Conservation (phyloP, 2,797 vertebrate genomes). For the Coilia nasus region DNA sequence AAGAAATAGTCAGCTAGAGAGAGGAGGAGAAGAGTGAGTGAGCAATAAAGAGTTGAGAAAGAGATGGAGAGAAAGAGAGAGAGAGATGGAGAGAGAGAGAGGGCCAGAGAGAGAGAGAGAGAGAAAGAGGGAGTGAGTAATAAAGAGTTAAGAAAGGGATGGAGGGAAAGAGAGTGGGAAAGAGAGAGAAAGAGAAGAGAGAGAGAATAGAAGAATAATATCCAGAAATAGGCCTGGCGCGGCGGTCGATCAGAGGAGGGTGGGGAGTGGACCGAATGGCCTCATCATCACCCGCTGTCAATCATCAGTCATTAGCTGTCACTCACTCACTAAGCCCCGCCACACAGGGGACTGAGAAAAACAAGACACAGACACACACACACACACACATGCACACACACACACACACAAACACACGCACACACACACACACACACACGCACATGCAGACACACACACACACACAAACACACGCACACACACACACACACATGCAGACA, state of each 20-base stretch:
- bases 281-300: constrained; percentile 20
- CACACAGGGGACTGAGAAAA: neutral
- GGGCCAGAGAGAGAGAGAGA: too few species aligned
- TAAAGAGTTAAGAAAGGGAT: neutral
- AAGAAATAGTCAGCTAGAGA: too few species aligned
- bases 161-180: neutral
- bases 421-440: constrained; percentile 9
- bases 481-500: neutral
- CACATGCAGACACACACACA: neutral
- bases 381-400: neutral
- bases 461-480: neutral
- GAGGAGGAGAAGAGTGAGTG: too few species aligned
- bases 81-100: neutral
- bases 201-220: neutral
- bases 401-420: neutral
- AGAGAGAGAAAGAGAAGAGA: neutral
- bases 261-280: neutral
- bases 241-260: neutral
- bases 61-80: neutral
- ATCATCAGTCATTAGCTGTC: constrained; percentile 21
- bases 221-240: neutral
- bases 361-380: neutral
- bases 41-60: neutral
- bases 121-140: too few species aligned
- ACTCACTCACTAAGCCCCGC: neutral